Conservation (phyloP, 23 tunicate species). For the Ascidia mentula region DNA sequence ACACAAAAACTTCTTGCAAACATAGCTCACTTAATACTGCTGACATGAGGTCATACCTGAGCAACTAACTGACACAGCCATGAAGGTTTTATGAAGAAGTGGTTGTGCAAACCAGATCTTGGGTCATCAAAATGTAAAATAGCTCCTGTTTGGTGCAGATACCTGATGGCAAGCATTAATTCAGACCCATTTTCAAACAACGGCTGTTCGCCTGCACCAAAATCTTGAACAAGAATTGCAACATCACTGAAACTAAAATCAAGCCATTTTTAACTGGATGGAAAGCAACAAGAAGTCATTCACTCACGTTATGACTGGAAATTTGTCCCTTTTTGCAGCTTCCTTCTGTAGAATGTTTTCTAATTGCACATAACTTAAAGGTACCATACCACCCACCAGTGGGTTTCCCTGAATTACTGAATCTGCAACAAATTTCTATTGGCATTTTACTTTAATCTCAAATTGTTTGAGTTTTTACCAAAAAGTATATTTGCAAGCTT, state of each 20-base stretch:
- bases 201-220: neutral
- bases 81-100: slow-evolving; percentile 47
- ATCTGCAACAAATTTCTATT: slow-evolving; percentile 6
- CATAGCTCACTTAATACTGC: too few species aligned
- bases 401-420: slow-evolving; percentile 28
- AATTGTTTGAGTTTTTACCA: slow-evolving; percentile 1
- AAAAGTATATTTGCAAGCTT: neutral
- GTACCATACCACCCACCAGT: slow-evolving; percentile 59
- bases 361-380: slow-evolving; percentile 43
- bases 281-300: neutral
- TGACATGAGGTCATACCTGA: too few species aligned
- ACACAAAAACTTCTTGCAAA: neutral
- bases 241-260: slow-evolving; percentile 49
- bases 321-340: slow-evolving; percentile 26
- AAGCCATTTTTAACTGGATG: neutral
- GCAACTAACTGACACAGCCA: slow-evolving; percentile 65
- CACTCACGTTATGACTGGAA: slow-evolving; percentile 56
- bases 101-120: slow-evolving; percentile 36
- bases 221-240: slow-evolving; percentile 22
- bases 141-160: slow-evolving; percentile 54
- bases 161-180: slow-evolving; percentile 51
- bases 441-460: neutral
- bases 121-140: slow-evolving; percentile 62
- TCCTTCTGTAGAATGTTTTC: slow-evolving; percentile 20
- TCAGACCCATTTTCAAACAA: slow-evolving; percentile 50